Evolutionary conservation across 2,888 invertebrate genomes (phyloP), one percentile per base, ranked within the genome.

Genomic region (Caenorhabditis sulstoni): DNA sequence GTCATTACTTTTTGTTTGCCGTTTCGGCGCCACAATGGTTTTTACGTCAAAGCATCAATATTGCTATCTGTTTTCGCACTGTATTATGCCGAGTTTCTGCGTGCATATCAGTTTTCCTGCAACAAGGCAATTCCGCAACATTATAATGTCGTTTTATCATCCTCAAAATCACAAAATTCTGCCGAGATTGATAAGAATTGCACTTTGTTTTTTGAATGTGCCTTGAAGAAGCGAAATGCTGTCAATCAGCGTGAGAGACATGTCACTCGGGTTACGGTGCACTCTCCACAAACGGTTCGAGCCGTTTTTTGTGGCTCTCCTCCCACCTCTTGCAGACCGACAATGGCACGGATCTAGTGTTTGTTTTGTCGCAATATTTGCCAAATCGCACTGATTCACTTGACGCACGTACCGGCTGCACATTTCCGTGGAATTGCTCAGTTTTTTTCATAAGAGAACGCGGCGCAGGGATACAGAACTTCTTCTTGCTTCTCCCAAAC

Each of bases 281-380:
- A 41, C 22, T 47, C 29, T n/a, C 37, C 39, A 23, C 47, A 23
- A 16, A 58, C 41, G 29, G 52, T 55, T 59, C 52, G 37, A 11
- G 22, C 65, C 14, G 37, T 39, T 58, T 65, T 64, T 73, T 58
- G 29, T 29, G 3, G 29, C 66, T 61, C 37, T 61, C 59, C 59
- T 55, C 59, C 66, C 66, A 66, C 66, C 29, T 41, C 12, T 37
- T 61, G 47, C 59, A 57, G 53, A 45, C 74, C 53, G 65, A 66
- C 74, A 66, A 65, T 74, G 74, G 66, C 74, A 65, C 18, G 55
- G 59, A 61, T 78, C 57, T 67, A 73, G 79, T 79, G 67, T 79
- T 79, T 79, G 67, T 79, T 79, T 79, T 79, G 79, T 67, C 73
- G 79, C 79, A 79, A 79, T 79, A 79, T 79, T 79, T 79, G 79